Percentiles rank a stretch among this genome's conserved stretches.
phyloP scores from a whole-genome alignment of 2,888 invertebrate genomes.

The Ectropis crepuscularia region DNA sequence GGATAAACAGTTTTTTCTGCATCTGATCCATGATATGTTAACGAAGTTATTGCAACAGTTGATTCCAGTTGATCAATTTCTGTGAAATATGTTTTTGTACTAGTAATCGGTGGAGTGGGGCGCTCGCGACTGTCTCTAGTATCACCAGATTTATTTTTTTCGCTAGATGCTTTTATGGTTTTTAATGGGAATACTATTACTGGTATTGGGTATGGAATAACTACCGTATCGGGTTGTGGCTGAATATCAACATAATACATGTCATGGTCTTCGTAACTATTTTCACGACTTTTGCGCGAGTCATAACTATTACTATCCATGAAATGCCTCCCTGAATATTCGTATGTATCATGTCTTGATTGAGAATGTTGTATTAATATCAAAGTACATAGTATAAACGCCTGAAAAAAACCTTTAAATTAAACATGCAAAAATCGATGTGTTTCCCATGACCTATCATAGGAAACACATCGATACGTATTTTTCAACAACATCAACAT shows the following conservation, averaged over 20 bases:
- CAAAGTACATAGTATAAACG: neutral
- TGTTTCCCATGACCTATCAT: too few relatives aligned
- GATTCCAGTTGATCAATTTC: too few relatives aligned
- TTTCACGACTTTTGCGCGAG: neutral
- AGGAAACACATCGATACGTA: too few relatives aligned
- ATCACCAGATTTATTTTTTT: neutral
- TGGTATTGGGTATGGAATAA: constrained; percentile 11
- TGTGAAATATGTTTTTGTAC: too few relatives aligned
- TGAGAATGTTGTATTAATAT: neutral
- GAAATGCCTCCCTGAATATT: too few relatives aligned
- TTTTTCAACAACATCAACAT: too few relatives aligned
- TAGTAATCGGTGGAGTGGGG: too few relatives aligned
- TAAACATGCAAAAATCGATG: neutral
- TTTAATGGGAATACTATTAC: constrained; percentile 3
- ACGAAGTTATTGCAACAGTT: too few relatives aligned
- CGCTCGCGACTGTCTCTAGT: too few relatives aligned
- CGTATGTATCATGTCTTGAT: neutral
- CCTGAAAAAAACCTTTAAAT: neutral
- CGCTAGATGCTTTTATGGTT: neutral
- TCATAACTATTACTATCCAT: too few relatives aligned
- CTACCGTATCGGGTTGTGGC: neutral
- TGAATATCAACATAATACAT: neutral
- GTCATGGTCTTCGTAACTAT: neutral
- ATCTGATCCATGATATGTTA: too few relatives aligned
- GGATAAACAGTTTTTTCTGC: too few relatives aligned